Evolutionary conservation across 2,113 vertebrate species (phyloP).

Genomic region (Strix aluco): DNA sequence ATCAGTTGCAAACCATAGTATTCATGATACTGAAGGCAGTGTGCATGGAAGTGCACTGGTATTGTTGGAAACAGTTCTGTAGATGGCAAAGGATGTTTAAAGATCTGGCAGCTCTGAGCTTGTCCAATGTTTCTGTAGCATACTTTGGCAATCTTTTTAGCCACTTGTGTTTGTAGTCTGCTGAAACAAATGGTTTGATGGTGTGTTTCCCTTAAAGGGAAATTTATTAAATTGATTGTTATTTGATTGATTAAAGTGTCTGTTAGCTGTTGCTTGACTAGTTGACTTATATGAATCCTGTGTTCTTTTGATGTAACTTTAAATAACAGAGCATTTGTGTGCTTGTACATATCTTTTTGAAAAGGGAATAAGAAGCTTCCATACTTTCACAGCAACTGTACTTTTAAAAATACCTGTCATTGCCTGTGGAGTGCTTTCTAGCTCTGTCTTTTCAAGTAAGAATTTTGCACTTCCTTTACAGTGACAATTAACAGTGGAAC

Average conservation of each 20-base stretch:
- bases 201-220: not conserved
- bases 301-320: not conserved
- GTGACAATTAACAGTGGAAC: not conserved
- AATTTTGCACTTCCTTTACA: not conserved
- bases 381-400: not conserved
- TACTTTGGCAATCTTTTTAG: not conserved
- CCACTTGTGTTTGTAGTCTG: not conserved
- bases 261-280: too few species aligned
- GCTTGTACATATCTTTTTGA: not conserved
- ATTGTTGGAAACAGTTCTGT: not conserved
- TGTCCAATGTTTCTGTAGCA: not conserved
- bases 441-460: not conserved
- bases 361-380: not conserved
- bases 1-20: not conserved
- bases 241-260: too few species aligned
- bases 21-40: accelerated
- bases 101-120: not conserved
- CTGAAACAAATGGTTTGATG: not conserved
- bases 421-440: not conserved
- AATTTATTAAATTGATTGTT: too few species aligned
- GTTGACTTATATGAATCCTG: not conserved
- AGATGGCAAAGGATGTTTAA: not conserved
- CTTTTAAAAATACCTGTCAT: not conserved
- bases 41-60: not conserved
- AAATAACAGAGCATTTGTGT: not conserved